Percentiles rank a stretch among this genome's conserved stretches.
Conservation (phyloP, 2,113 vertebrate genomes). For the Eulemur rufifrons region DNA sequence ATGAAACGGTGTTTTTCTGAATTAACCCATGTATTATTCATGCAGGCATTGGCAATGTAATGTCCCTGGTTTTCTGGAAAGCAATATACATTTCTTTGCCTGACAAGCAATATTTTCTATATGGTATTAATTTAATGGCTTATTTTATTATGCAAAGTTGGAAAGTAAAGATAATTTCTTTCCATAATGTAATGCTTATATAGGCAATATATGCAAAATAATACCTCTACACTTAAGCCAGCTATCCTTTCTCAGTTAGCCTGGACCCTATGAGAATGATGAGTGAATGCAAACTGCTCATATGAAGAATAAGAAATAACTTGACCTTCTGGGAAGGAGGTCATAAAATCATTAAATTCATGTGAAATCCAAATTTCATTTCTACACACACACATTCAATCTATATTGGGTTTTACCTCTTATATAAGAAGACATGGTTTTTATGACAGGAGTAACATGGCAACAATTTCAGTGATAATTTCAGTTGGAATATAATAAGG, state of each 20-base stretch:
- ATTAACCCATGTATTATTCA: slow-evolving; percentile 81
- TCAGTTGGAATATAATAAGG: slow-evolving; percentile 51
- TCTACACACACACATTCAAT: slow-evolving; percentile 58
- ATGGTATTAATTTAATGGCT: slow-evolving; percentile 76
- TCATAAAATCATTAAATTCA: slow-evolving; percentile 66
- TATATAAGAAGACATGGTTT: slow-evolving; percentile 57
- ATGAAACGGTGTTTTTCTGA: slow-evolving; percentile 78
- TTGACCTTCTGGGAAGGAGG: slow-evolving; percentile 65
- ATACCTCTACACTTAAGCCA: slow-evolving; percentile 44
- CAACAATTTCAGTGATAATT: slow-evolving; percentile 54
- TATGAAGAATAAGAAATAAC: slow-evolving; percentile 68
- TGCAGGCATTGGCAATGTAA: slow-evolving; percentile 68
- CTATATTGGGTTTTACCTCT: slow-evolving; percentile 56
- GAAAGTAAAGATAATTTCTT: slow-evolving; percentile 74
- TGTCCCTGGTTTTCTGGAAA: slow-evolving; percentile 74
- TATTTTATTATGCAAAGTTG: slow-evolving; percentile 78
- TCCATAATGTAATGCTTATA: slow-evolving; percentile 64
- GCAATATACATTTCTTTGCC: slow-evolving; percentile 72
- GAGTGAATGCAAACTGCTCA: neutral
- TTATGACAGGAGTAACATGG: slow-evolving; percentile 49
- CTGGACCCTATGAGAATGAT: neutral
- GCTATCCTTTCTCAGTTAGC: slow-evolving; percentile 50
- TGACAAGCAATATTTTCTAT: slow-evolving; percentile 79
- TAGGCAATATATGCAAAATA: slow-evolving; percentile 67
- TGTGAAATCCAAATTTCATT: slow-evolving; percentile 73